These are phyloP conservation scores for Toxotes chatareus DNA, from an alignment of 2,113 vertebrate genomes.

Conservation along the genomic window DNA sequence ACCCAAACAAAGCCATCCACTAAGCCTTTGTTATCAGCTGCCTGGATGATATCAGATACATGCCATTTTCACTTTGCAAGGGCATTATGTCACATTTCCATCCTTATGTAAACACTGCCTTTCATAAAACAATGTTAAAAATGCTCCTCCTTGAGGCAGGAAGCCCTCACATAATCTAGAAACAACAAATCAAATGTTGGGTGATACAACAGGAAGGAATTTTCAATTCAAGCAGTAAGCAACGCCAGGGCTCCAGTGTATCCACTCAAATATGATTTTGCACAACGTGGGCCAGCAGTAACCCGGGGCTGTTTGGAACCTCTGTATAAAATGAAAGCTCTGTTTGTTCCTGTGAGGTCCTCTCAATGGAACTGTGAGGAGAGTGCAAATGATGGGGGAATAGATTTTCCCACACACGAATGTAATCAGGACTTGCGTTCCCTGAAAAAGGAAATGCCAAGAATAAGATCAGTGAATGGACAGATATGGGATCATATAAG, in stretches of 20 bases:
- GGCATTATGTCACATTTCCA: slow-evolving; percentile 49
- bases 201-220: slow-evolving; percentile 45
- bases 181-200: slow-evolving; percentile 65
- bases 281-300: slow-evolving; percentile 56
- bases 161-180: slow-evolving; percentile 43
- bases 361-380: slow-evolving; percentile 54
- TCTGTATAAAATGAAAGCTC: slow-evolving; percentile 64
- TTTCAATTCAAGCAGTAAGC: slow-evolving; percentile 54
- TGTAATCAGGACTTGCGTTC: slow-evolving; percentile 27
- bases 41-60: slow-evolving; percentile 53
- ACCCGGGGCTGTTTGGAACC: slow-evolving; percentile 65
- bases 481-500: not conserved
- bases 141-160: slow-evolving; percentile 41
- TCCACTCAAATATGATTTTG: slow-evolving; percentile 69
- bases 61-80: slow-evolving; percentile 42
- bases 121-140: slow-evolving; percentile 56
- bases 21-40: slow-evolving; percentile 55
- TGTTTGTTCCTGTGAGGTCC: slow-evolving; percentile 65
- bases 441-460: slow-evolving; percentile 17
- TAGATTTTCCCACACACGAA: slow-evolving; percentile 45
- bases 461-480: slow-evolving; percentile 15
- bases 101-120: slow-evolving; percentile 58
- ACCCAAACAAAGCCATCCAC: slow-evolving; percentile 53
- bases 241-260: slow-evolving; percentile 18
- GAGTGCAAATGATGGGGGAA: slow-evolving; percentile 51